Conservation (phyloP, 1,140 invertebrate species). For the Caenorhabditis tropicalis region DNA sequence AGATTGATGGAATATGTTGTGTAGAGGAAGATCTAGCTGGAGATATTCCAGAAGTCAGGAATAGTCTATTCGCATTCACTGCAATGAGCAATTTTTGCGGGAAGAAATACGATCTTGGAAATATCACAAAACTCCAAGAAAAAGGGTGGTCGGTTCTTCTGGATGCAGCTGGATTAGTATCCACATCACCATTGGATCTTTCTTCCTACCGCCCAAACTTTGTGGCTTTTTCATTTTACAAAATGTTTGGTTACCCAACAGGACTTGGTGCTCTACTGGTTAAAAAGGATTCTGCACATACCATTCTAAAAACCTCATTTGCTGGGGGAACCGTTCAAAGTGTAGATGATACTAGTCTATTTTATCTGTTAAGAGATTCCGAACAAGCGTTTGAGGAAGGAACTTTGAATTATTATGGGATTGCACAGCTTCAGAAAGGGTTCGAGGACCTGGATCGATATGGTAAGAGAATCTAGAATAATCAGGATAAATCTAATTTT, state of each 20-base stretch:
- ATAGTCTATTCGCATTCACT: conserved; percentile 84
- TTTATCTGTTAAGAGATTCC: conserved; percentile 68
- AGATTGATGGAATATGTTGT: conserved; percentile 50
- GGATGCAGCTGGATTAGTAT: conserved; percentile 84
- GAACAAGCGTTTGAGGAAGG: conserved; percentile 85
- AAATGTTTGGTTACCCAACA: conserved; percentile 96
- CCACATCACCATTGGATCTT: conserved; percentile 83
- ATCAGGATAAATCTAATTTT: conserved; percentile 68
- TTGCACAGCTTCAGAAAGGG: conserved; percentile 82
- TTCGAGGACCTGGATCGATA: conserved; percentile 77
- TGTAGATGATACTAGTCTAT: neutral
- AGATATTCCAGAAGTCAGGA: conserved; percentile 71
- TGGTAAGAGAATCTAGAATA: conserved; percentile 66
- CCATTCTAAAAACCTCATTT: conserved; percentile 73
- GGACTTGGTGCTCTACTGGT: conserved; percentile 85
- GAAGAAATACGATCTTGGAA: conserved; percentile 82
- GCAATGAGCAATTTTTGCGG: conserved; percentile 95
- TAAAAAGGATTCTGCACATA: conserved; percentile 76
- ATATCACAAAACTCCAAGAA: conserved; percentile 76
- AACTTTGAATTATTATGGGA: conserved; percentile 85
- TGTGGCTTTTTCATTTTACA: conserved; percentile 91
- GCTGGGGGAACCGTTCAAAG: conserved; percentile 30
- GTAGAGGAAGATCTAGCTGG: conserved; percentile 1
- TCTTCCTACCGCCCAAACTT: conserved; percentile 82
- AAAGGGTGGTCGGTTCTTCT: conserved; percentile 82